phyloP scores from a whole-genome alignment of 2,113 vertebrate genomes.

The Embiotoca jacksoni region DNA sequence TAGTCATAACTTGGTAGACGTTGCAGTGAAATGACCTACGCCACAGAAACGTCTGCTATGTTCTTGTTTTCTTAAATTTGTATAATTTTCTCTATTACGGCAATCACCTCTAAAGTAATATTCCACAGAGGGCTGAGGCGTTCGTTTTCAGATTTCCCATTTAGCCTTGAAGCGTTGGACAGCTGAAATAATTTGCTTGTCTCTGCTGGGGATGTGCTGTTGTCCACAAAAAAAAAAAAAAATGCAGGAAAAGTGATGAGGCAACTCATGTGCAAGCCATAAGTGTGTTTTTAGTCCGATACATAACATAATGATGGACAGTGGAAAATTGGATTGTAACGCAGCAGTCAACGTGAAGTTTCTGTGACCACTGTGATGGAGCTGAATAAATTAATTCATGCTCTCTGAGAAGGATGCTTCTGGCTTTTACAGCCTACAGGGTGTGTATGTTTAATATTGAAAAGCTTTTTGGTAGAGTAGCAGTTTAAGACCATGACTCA shows the following conservation, averaged over 20 bases:
- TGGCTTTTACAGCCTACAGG: background rate
- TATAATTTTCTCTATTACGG: background rate
- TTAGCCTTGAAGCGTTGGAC: background rate
- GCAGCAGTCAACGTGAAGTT: background rate
- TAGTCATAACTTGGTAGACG: background rate
- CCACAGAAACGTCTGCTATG: background rate
- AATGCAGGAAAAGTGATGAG: background rate
- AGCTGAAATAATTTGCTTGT: background rate
- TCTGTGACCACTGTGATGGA: background rate
- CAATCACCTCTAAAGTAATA: background rate
- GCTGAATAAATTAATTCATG: background rate
- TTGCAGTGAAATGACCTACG: background rate
- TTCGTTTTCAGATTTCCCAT: background rate
- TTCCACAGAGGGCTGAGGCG: background rate
- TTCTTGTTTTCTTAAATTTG: background rate
- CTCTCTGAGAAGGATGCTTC: background rate
- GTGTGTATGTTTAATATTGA: slow-evolving; percentile 23
- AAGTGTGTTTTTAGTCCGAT: background rate
- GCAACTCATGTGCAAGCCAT: background rate
- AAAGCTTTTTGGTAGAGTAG: slow-evolving; percentile 19
- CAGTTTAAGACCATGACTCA: slow-evolving; percentile 47
- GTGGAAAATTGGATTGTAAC: background rate
- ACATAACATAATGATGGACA: background rate
- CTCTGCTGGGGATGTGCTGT: background rate
- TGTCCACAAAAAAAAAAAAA: background rate